Evolutionary conservation across 2,797 vertebrate species (phyloP), one percentile per base, ranked within the genome.

Genomic region (Centroberyx gerrardi): DNA sequence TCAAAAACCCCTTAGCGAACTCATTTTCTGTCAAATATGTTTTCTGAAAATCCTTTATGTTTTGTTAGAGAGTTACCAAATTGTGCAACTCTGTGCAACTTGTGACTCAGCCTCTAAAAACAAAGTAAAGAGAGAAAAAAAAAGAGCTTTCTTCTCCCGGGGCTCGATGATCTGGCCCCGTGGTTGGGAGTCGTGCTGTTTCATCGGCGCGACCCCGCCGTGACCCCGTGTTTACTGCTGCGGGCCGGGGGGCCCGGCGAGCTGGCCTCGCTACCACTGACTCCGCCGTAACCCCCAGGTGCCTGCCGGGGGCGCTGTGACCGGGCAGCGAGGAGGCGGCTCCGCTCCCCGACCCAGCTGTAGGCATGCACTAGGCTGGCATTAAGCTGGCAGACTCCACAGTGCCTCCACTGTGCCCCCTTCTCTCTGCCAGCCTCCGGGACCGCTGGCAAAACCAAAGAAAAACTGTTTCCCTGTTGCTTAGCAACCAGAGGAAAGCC

Each of bases 401-500:
- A 90, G 91, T 65, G 82, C 79, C 1, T 86, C 87, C 81, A 86
- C 90, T 91, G 90, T 92, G 87, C 75, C 84, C 81, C 77, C 81
- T 77, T 81, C 79, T 85, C 86, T 60, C 80, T 68, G 86, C 84
- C 88, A 88, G 88, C 91, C 91, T 89, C 84, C 77, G 82, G 87
- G 81, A 82, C 72, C 29, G 62, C 83, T 84, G 84, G 86, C 78
- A 65, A 80, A 85, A 62, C 67, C 67, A 86, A 89, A 84, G 83
- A 85, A 84, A 89, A 91, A 90, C 68, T 80, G 85, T 92, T 91
- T 91, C 82, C 70, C 83, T 93, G 93, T 94, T 94, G 80, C 93
- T 82, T 90, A 80, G 94, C 90, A 93, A 93, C 93, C 68, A 15
- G 53, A 76, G 85, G 72, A 92, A 93, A 89, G 78, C 81, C 79